Conservation (phyloP, 2,113 vertebrate species). For the Podarcis cretensis region DNA sequence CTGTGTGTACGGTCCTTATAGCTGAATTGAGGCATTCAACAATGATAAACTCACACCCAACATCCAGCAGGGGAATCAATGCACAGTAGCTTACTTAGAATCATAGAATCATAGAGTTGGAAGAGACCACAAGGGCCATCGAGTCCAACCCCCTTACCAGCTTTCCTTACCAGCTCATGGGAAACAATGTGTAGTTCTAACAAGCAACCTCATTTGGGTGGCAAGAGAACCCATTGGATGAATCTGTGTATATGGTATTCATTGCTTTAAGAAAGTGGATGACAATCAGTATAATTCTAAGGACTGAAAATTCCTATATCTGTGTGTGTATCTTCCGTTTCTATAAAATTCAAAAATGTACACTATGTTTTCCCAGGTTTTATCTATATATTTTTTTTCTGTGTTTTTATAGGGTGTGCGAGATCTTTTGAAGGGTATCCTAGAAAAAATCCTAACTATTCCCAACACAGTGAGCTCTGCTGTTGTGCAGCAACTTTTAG, state of each 20-base stretch:
- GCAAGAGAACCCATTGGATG: not conserved
- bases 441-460: constrained; percentile 96
- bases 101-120: too few relatives aligned
- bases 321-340: not conserved
- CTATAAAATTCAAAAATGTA: not conserved
- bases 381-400: not conserved
- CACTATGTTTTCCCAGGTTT: rapidly evolving
- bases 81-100: not conserved
- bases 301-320: too few relatives aligned
- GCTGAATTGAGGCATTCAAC: not conserved
- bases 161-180: not conserved
- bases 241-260: not conserved
- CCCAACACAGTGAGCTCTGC: constrained; percentile 96
- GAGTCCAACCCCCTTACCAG: too few relatives aligned
- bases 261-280: not conserved
- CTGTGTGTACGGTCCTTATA: too few relatives aligned
- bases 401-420: constrained; percentile 86
- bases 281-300: not conserved
- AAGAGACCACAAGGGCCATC: too few relatives aligned
- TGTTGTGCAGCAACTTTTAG: constrained; percentile 94
- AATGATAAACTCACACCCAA: not conserved
- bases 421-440: constrained; percentile 91
- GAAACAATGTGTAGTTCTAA: not conserved
- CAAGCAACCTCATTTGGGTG: not conserved
- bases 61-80: not conserved